A percentile compares a stretch with the other conserved stretches of the same genome.
These are phyloP conservation scores for Apodemus agrarius DNA, from an alignment of 2,797 vertebrate species.

Conservation along the genomic window DNA sequence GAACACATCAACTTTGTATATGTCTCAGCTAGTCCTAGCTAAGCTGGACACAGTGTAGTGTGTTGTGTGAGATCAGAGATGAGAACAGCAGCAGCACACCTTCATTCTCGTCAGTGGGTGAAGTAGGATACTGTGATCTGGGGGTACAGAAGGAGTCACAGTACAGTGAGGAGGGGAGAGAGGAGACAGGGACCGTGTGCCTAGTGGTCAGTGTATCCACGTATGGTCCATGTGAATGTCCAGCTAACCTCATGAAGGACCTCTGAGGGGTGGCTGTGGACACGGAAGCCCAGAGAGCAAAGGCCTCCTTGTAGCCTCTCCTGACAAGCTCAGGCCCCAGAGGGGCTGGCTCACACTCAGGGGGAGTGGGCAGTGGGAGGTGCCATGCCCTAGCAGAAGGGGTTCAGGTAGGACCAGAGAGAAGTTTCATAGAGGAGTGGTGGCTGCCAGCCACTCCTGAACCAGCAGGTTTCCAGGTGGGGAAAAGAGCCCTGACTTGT, in stretches of 20 bases:
- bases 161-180: not conserved
- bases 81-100: not conserved
- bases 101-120: not conserved
- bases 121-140: fast-evolving
- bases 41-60: not conserved
- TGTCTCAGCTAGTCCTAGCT: not conserved
- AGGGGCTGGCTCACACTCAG: not conserved
- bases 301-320: not conserved
- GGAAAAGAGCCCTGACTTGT: too few species aligned
- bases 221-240: not conserved
- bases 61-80: not conserved
- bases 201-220: not conserved
- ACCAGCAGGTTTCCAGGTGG: not conserved
- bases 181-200: not conserved
- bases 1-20: not conserved
- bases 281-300: not conserved
- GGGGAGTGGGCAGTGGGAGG: fast-evolving
- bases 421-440: not conserved
- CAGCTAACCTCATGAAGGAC: not conserved
- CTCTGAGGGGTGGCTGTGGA: not conserved
- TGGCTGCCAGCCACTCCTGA: not conserved
- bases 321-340: fast-evolving
- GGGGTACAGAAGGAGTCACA: not conserved
- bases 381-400: fast-evolving
- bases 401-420: too few species aligned